Conservation (phyloP, 2,888 invertebrate genomes). For the Lingula anatina region DNA sequence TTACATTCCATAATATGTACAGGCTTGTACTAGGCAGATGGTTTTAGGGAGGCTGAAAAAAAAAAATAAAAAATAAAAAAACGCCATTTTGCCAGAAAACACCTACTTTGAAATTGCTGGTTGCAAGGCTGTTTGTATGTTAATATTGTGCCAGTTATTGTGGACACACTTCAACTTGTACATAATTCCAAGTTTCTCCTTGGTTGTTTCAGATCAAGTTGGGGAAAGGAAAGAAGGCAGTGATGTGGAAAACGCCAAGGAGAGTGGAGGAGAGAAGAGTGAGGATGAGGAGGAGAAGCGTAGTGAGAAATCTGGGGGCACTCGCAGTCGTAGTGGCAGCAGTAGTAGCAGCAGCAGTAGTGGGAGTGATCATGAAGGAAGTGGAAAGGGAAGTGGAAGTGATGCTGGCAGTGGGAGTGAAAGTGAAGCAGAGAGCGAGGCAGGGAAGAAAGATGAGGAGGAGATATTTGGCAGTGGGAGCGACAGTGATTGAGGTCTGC, state of each 20-base stretch:
- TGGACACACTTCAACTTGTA: not conserved
- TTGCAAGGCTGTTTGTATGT: too few relatives aligned
- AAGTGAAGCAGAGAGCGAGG: conserved; percentile 27
- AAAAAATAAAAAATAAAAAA: too few relatives aligned
- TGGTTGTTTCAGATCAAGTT: conserved; percentile 2
- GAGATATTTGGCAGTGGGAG: conserved; percentile 42
- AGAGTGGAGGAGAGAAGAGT: conserved; percentile 6
- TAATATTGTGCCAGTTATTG: not conserved
- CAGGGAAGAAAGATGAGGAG: conserved; percentile 38
- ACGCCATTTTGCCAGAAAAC: too few relatives aligned
- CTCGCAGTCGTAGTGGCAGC: conserved; percentile 18
- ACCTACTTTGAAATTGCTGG: too few relatives aligned
- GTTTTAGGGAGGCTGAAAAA: too few relatives aligned
- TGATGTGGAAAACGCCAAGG: conserved; percentile 3
- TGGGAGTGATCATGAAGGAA: conserved; percentile 2
- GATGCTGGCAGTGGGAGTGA: conserved; percentile 23
- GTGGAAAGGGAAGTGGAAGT: conserved; percentile 14
- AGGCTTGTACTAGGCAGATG: too few relatives aligned
- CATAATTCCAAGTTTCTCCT: not conserved
- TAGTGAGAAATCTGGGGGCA: conserved; percentile 15
- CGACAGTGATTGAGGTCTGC: conserved; percentile 19
- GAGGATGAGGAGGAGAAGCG: conserved; percentile 8
- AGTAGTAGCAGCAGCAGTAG: conserved; percentile 3
- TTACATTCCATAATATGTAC: too few relatives aligned
- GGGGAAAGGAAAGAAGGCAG: conserved; percentile 4